These are phyloP conservation scores for Caerostris extrusa DNA, from an alignment of 1,140 invertebrate genomes.

Conservation along the genomic window DNA sequence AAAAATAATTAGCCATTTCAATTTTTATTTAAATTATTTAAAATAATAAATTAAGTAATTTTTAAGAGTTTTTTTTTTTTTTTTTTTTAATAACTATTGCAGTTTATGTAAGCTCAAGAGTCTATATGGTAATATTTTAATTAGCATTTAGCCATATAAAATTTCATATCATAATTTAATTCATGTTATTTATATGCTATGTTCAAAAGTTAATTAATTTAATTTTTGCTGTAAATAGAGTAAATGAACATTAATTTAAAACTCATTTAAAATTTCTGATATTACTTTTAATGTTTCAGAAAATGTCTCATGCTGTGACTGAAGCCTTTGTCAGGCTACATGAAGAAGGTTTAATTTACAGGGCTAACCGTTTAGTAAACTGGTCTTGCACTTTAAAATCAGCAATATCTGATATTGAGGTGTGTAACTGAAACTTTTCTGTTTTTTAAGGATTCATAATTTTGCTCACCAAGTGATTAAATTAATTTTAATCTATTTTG, in stretches of 20 bases:
- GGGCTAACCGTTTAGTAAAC: constrained; percentile 96
- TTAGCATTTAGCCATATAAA: too few species aligned
- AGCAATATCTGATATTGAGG: constrained; percentile 98
- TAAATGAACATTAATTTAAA: neutral
- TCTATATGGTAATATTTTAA: too few species aligned
- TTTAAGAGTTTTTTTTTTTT: too few species aligned
- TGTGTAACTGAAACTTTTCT: neutral
- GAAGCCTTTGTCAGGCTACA: constrained; percentile 97
- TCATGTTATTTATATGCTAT: too few species aligned
- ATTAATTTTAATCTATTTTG: neutral
- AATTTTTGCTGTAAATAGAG: neutral
- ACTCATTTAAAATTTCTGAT: neutral
- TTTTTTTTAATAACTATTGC: too few species aligned
- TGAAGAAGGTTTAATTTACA: constrained; percentile 94
- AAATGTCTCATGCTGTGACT: constrained; percentile 92
- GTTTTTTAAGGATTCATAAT: too few species aligned
- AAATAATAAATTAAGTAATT: too few species aligned
- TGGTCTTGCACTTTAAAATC: constrained; percentile 98
- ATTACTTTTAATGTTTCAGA: constrained; percentile 79
- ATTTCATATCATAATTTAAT: too few species aligned
- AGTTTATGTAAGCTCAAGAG: too few species aligned
- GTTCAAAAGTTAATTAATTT: too few species aligned
- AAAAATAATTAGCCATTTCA: too few species aligned
- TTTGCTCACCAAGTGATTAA: neutral
- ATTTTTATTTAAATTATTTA: too few species aligned